A percentile compares a stretch with the other conserved stretches of the same genome.
These are phyloP conservation scores for Sciaenops ocellatus DNA, from an alignment of 2,797 vertebrate genomes.

Conservation along the genomic window DNA sequence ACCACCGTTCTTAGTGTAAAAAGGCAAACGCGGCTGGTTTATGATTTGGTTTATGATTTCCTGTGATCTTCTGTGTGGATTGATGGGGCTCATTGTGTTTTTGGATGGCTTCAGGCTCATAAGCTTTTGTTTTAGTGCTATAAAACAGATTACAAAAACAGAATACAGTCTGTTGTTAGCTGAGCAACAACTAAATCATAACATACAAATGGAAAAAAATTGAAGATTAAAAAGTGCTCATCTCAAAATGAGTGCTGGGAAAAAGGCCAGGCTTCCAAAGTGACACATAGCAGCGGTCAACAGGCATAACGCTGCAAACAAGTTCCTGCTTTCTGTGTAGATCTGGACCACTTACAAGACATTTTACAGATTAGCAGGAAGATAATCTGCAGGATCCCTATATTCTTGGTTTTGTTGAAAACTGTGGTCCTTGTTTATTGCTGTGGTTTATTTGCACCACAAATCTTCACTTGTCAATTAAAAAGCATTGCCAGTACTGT, in stretches of 20 bases:
- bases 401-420: slow-evolving; percentile 27
- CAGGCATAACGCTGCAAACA: slow-evolving; percentile 40
- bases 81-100: slow-evolving; percentile 50
- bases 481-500: slow-evolving; percentile 16
- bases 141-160: slow-evolving; percentile 64
- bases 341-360: slow-evolving; percentile 9
- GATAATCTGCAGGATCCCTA: slow-evolving; percentile 20
- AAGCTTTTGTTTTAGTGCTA: slow-evolving; percentile 56
- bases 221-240: slow-evolving; percentile 45
- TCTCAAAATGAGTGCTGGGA: slow-evolving; percentile 42
- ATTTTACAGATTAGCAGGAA: slow-evolving; percentile 38
- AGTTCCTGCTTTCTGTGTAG: slow-evolving; percentile 40
- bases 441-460: slow-evolving; percentile 12
- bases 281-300: slow-evolving; percentile 41
- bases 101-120: slow-evolving; percentile 39
- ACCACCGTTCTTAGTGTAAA: slow-evolving; percentile 49
- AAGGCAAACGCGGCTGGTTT: slow-evolving; percentile 43
- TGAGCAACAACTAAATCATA: slow-evolving; percentile 60
- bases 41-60: slow-evolving; percentile 60
- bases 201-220: slow-evolving; percentile 21
- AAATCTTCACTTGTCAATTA: slow-evolving; percentile 36
- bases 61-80: slow-evolving; percentile 63
- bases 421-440: slow-evolving; percentile 22
- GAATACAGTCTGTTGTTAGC: slow-evolving; percentile 47
- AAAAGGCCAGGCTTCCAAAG: slow-evolving; percentile 36